phyloP scores from a whole-genome alignment of 92 coral and sea anemone genomes.

The Phenganax stokvisi region DNA sequence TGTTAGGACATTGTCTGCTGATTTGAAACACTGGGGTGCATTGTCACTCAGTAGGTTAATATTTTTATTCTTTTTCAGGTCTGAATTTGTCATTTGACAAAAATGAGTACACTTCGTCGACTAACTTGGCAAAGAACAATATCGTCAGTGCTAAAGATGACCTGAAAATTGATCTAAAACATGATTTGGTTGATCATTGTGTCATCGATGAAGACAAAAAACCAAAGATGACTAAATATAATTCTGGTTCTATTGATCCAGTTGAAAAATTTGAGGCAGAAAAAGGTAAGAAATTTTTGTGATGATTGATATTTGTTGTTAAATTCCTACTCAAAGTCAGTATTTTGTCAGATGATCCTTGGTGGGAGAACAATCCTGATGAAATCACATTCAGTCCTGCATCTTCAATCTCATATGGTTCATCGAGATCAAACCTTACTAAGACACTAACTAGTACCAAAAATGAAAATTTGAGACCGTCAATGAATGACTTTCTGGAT shows the following conservation, averaged over 20 bases:
- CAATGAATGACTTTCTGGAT: slow-evolving; percentile 19
- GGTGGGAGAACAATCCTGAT: slow-evolving; percentile 31
- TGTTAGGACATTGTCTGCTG: neutral
- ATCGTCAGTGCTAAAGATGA: neutral
- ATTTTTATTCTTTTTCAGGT: neutral
- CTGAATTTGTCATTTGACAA: slow-evolving; percentile 16
- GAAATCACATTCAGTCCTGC: slow-evolving; percentile 33
- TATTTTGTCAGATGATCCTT: slow-evolving; percentile 10
- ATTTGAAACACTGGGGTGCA: neutral
- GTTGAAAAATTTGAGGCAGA: slow-evolving; percentile 33
- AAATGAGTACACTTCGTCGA: neutral
- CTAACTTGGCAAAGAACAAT: neutral
- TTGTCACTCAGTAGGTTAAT: too few species aligned
- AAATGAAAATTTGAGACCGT: neutral
- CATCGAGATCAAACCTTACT: slow-evolving; percentile 15
- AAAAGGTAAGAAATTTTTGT: slow-evolving; percentile 15
- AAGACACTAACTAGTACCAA: neutral
- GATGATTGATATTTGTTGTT: neutral
- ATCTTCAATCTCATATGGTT: slow-evolving; percentile 5
- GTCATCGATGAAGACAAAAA: neutral
- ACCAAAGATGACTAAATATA: neutral
- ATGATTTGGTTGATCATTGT: neutral
- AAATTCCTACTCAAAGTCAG: neutral
- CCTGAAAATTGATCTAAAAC: neutral
- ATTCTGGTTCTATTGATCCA: neutral